phyloP scores from a whole-genome alignment of 2,113 vertebrate species.

The Peromyscus californicus region DNA sequence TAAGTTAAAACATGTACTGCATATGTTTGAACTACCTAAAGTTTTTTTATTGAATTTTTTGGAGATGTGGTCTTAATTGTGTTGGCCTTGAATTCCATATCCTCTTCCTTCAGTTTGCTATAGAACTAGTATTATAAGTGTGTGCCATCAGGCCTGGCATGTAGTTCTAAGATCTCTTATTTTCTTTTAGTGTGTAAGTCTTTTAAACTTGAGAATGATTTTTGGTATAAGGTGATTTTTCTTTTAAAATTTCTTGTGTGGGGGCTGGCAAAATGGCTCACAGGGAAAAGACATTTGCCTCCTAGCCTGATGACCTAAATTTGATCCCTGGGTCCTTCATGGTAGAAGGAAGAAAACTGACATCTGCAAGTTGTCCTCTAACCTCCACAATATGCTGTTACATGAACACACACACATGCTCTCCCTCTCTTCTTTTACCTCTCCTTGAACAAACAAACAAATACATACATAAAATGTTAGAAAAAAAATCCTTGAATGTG shows the following conservation, averaged over 20 bases:
- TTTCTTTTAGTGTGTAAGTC: neutral
- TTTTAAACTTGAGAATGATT: conserved; percentile 60
- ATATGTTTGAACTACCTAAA: conserved; percentile 23
- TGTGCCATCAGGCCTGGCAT: neutral
- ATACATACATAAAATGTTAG: neutral
- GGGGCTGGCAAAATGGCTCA: neutral
- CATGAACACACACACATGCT: neutral
- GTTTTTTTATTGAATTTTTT: neutral
- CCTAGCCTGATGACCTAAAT: neutral
- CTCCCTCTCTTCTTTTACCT: neutral
- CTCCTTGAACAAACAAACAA: neutral
- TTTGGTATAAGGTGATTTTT: conserved; percentile 25
- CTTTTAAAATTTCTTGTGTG: neutral
- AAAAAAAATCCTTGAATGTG: neutral
- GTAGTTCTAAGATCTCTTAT: conserved; percentile 51
- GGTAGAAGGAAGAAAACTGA: neutral
- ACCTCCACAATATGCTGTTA: neutral
- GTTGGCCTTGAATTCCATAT: neutral
- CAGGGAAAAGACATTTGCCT: neutral
- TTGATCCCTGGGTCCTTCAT: neutral
- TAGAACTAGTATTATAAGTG: neutral
- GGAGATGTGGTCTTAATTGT: neutral
- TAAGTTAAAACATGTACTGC: conserved; percentile 12
- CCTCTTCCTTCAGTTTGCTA: neutral
- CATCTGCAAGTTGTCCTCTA: neutral